Evolutionary conservation across 2,888 invertebrate species (phyloP), one percentile per base, ranked within the genome.

Genomic region (Ormyrus nitidulus): DNA sequence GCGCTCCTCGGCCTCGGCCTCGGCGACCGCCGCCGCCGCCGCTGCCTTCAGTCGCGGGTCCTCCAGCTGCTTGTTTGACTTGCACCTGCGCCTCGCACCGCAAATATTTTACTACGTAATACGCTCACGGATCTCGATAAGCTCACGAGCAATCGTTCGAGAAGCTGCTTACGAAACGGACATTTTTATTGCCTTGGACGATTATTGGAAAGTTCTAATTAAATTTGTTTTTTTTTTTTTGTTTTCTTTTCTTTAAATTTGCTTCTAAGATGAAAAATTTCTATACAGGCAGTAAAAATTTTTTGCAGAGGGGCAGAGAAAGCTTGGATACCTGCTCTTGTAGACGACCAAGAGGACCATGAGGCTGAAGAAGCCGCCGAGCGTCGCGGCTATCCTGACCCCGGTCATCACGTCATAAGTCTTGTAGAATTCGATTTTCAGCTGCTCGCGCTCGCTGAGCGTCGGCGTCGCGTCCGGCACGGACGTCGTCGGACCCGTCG

Each of bases 351-450:
- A 93, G 90, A 97, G 94, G 68, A 97, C 96, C 95, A 97, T 97
- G 87, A 97, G 93, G 83, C 96, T 95, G 91, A 97, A 97, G 91
- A 97, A 97, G 86, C 96, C 96, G 86, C 97, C 97, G 73, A 98
- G 92, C 4, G 97, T 97, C 85, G 96, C 96, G 85, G 97, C 97
- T 91, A 97, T 97, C 84, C 97, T 94, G 83, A 97, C 94, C 84
- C 97, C 97, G 86, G 97, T 97, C 97, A 97, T 97, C 91, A 96
- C 96, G 93, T 97, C 97, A 92, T 98, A 98, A 56, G 96, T 96
- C 86, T 95, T 95, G 92, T 96, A 97, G 92, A 96, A 97, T 89
- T 96, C 95, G 86, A 94, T 93, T 87, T 95, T 94, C 86, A 94
- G 93, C 87, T 94, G 93, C 89, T 95, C 95, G 77, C 94, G 93